Conservation (phyloP, 2,113 vertebrate genomes). For the Phylloscopus trochiloides region DNA sequence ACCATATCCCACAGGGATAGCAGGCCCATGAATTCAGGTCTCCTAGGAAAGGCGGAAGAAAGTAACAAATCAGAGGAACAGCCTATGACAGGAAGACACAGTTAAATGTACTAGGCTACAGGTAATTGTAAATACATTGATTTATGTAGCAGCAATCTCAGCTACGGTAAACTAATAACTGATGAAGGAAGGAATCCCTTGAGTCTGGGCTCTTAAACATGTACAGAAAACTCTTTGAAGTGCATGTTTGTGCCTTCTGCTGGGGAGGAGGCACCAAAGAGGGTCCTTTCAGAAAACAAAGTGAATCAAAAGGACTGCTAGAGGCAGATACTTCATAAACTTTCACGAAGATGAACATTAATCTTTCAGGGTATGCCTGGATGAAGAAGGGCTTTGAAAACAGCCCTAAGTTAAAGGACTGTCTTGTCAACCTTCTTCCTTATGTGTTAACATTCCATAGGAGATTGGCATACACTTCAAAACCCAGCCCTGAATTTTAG, state of each 20-base stretch:
- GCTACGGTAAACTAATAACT: neutral
- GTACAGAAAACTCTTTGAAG: neutral
- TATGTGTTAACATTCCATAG: rapidly evolving
- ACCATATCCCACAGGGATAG: conserved; percentile 91
- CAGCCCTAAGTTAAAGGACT: neutral
- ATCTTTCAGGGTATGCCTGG: neutral
- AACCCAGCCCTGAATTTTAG: neutral
- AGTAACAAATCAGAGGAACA: neutral
- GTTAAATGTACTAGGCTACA: neutral
- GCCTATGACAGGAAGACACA: neutral
- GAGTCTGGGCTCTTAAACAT: neutral
- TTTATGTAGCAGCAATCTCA: neutral
- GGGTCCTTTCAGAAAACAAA: neutral
- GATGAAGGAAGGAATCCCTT: neutral
- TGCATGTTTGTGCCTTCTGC: neutral
- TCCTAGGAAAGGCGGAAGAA: conserved; percentile 69
- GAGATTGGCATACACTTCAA: neutral
- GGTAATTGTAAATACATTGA: neutral
- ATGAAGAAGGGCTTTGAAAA: neutral
- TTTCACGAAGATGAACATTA: neutral
- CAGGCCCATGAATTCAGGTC: conserved; percentile 52
- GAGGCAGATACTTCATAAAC: neutral
- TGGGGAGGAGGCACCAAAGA: neutral
- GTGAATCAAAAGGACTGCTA: neutral
- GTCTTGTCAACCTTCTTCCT: neutral